phyloP scores from a whole-genome alignment of 2,797 vertebrate species.

The Xenopus petersii region DNA sequence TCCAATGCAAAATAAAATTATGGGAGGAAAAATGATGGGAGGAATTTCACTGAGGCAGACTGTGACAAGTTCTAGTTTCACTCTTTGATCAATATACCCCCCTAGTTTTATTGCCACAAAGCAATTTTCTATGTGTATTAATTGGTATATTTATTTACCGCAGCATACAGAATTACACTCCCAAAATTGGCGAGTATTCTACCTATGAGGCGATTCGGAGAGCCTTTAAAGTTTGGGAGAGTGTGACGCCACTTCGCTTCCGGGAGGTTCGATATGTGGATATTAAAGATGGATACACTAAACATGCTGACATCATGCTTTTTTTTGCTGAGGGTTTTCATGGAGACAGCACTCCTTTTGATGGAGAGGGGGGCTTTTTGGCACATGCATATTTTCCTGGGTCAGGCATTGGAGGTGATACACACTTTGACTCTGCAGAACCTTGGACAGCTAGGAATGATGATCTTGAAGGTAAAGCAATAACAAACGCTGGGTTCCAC shows the following conservation, averaged over 20 bases:
- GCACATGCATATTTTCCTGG: conserved; percentile 92
- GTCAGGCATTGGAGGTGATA: conserved; percentile 85
- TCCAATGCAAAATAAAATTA: too few relatives aligned
- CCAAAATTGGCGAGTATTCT: conserved; percentile 80
- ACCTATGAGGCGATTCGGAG: conserved; percentile 81
- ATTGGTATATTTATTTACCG: too few relatives aligned
- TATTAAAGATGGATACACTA: conserved; percentile 73
- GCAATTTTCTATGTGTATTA: too few relatives aligned
- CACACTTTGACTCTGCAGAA: conserved; percentile 87
- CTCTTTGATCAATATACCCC: too few relatives aligned
- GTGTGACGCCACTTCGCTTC: conserved; percentile 76
- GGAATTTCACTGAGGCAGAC: too few relatives aligned
- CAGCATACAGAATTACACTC: conserved; percentile 92
- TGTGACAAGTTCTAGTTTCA: too few relatives aligned
- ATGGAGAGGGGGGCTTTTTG: conserved; percentile 87
- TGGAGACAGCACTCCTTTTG: conserved; percentile 89
- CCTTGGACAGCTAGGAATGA: conserved; percentile 82
- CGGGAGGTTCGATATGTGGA: conserved; percentile 81
- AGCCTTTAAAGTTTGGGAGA: conserved; percentile 84
- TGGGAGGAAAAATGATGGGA: too few relatives aligned
- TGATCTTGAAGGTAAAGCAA: conserved; percentile 78
- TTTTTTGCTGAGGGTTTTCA: conserved; percentile 88
- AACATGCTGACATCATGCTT: conserved; percentile 90
- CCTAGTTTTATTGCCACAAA: too few relatives aligned
- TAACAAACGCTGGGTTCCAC: not conserved